phyloP scores from a whole-genome alignment of 2,797 vertebrate genomes.

The Ctenopoma multispine region DNA sequence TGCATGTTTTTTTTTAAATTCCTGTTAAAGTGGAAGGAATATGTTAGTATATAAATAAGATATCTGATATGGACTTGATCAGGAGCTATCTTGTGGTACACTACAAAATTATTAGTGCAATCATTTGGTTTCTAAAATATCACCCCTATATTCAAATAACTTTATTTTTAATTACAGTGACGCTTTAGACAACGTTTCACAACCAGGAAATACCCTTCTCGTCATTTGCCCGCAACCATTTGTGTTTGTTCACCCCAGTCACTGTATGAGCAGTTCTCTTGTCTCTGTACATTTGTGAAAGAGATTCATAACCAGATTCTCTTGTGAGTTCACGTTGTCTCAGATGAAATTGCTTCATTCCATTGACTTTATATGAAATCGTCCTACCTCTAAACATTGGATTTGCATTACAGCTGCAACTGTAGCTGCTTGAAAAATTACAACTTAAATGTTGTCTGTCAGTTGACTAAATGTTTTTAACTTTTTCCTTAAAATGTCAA shows the following conservation, averaged over 20 bases:
- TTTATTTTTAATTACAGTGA: background rate
- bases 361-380: too few species aligned
- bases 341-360: too few species aligned
- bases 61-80: background rate
- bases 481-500: too few species aligned
- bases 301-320: too few species aligned
- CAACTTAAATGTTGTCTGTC: too few species aligned
- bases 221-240: too few species aligned
- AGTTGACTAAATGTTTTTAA: too few species aligned
- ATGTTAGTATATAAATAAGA: background rate
- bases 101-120: background rate
- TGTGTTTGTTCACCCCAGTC: background rate
- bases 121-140: background rate
- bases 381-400: too few species aligned
- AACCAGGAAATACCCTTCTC: background rate
- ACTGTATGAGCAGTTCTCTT: background rate
- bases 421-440: too few species aligned
- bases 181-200: background rate
- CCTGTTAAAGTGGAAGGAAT: background rate
- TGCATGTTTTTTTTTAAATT: background rate
- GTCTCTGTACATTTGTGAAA: too few species aligned
- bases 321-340: too few species aligned
- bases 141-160: background rate
- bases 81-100: background rate
- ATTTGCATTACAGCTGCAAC: too few species aligned